Base-by-base conservation (phyloP, 2,797 vertebrate species). In the Protonibea diacanthus region DNA sequence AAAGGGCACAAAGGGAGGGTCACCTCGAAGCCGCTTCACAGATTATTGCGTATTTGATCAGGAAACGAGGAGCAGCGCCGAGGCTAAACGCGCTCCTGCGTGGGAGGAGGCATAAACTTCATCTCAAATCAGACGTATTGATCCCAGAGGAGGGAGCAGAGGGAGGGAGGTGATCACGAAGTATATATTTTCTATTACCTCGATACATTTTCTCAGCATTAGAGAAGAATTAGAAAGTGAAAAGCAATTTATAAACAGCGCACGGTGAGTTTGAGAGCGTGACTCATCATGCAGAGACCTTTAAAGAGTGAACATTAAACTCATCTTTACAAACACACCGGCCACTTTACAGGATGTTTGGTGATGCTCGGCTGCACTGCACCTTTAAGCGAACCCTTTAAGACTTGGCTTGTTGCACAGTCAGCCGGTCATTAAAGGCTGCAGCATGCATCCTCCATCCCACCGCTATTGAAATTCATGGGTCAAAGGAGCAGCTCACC, bases 381-480 rank as follows among this genome's bases (percentile, higher is more conserved):
- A 55, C 58, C 78, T 71, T 85, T 76, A 71, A 76, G 59, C 29
- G 60, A 60, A 76, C 49, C 62, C 68, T 69, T 66, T 42, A 63
- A 66, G 61, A 70, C 59, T 68, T 25, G 33, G 62, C 62, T 75
- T 68, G 69, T 74, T 80, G 83, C 65, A 81, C 75, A 64, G 56
- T 71, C 61, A 66, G 70, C 53, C 73, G 44, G 74, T 80, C 65
- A 76, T 74, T 84, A 73, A 57, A 70, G 70, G 52, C 74, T 38
- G 76, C 55, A 48, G 25, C 27, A 67, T 68, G 71, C 57, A 71
- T 67, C 80, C 74, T 69, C 63, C 86, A 57, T 71, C 65, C 78
- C 70, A 51, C 68, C 12, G 70, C 70, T 61, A 85, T 84, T 86
- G 60, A 88, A 87, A 89, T 89, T 82, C 87, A 86, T 51, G 82